Base-by-base conservation (phyloP, 2,888 invertebrate genomes). In the Melikaiella ostensackeni region DNA sequence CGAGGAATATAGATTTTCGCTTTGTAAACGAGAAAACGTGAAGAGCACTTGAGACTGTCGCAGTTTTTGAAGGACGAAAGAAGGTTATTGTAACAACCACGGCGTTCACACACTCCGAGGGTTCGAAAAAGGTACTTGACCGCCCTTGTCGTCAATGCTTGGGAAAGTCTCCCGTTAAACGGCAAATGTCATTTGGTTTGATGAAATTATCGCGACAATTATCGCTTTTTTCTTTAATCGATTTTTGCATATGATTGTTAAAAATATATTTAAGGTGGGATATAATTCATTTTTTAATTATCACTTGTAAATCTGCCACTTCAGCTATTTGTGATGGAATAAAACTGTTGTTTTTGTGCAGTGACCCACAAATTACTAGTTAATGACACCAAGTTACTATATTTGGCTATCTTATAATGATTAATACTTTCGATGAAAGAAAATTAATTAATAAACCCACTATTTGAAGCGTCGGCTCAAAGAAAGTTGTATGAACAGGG, bases 71-170 rank as follows among this genome's bases (percentile, higher is more conserved):
- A 81, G 84, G 81, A 85, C 81, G 77, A 61, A 79, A 83, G 75
- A 80, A 80, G 82, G 87, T 89, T 89, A 88, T 88, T 89, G 89
- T 89, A 87, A 82, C 86, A 78, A 88, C 88, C 88, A 81, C 87
- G 83, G 84, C 84, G 85, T 87, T 88, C 88, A 86, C 87, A 87
- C 86, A 87, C 85, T 84, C 79, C 75, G 84, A 83, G 86, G 84
- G 86, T 75, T 77, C 79, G 82, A 77, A 79, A 77, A 76, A 77
- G 77, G 84, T 80, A 84, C 86, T 86, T 82, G 85, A 86, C 85
- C 81, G 79, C 81, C 80, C 82, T 78, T 80, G 80, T 80, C 78
- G 46, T 24, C 74, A 42, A 74, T 79, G 85, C 88, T 86, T 89
- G 89, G 88, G 88, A 89, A 89, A 89, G 76, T 84, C 83, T 80